These are phyloP conservation scores for Cerceris ruficornis DNA, from an alignment of 2,888 invertebrate species.

Conservation along the genomic window DNA sequence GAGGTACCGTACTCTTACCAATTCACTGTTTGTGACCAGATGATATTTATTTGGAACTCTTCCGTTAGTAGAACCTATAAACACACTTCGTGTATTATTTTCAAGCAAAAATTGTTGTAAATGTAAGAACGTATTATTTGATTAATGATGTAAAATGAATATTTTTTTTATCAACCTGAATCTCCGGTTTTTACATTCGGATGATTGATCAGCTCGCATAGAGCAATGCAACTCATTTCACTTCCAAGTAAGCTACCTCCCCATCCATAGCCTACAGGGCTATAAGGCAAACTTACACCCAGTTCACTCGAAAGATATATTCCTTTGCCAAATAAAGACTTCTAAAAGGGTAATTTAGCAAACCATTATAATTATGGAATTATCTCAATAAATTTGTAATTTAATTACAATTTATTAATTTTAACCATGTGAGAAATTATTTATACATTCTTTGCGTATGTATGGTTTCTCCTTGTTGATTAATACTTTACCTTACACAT, in stretches of 20 bases:
- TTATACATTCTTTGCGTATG: not conserved
- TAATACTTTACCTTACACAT: conserved; percentile 84
- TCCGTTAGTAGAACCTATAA: conserved; percentile 78
- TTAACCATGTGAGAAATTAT: not conserved
- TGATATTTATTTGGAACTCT: conserved; percentile 87
- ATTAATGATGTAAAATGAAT: not conserved
- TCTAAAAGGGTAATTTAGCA: conserved; percentile 31
- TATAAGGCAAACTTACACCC: conserved; percentile 87
- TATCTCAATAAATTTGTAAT: too few species aligned
- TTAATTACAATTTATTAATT: too few species aligned
- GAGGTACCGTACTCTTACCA: conserved; percentile 89
- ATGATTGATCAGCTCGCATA: conserved; percentile 91
- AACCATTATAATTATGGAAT: conserved; percentile 4
- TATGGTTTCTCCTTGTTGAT: not conserved
- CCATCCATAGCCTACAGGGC: conserved; percentile 90
- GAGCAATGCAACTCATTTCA: conserved; percentile 89
- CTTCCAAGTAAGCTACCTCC: conserved; percentile 89
- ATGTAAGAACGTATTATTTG: not conserved
- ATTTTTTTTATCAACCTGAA: conserved; percentile 65
- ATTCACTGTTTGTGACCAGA: conserved; percentile 89
- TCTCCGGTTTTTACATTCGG: conserved; percentile 83
- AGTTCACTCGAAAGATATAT: conserved; percentile 90
- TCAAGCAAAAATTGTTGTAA: conserved; percentile 47
- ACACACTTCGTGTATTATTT: conserved; percentile 67
- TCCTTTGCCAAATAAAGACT: conserved; percentile 85